These are phyloP conservation scores for Zapornia atra DNA, from an alignment of 2,113 vertebrate genomes.

Conservation along the genomic window DNA sequence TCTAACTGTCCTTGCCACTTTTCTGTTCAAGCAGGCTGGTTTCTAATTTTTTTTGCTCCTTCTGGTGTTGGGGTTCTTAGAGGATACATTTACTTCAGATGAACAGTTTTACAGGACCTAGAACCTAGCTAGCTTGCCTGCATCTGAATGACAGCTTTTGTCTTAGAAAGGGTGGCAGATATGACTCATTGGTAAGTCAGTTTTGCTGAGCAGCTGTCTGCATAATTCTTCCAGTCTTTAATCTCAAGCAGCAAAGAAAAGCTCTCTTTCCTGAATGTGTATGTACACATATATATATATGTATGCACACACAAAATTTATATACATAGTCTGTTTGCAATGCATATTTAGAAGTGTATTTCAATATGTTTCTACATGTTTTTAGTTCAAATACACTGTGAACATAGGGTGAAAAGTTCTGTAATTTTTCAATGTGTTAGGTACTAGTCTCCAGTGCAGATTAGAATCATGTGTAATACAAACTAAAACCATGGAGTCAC, in stretches of 20 bases:
- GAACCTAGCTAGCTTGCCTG: background rate
- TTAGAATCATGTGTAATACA: background rate
- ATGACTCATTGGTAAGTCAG: constrained; percentile 37
- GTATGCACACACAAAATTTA: background rate
- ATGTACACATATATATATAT: background rate
- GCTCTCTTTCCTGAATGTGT: background rate
- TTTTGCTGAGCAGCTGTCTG: constrained; percentile 48
- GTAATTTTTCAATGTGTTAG: background rate
- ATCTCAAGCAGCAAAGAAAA: constrained; percentile 12
- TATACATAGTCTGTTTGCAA: background rate
- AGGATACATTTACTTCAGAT: background rate
- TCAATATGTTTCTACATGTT: background rate
- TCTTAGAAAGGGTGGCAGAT: constrained; percentile 23
- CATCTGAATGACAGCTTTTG: constrained; percentile 40
- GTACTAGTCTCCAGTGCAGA: background rate
- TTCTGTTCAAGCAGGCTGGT: background rate
- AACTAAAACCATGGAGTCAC: background rate
- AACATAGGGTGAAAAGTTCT: background rate
- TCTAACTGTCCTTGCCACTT: background rate
- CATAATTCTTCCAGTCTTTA: constrained; percentile 32
- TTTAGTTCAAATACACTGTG: background rate
- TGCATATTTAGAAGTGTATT: background rate
- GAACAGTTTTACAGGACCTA: background rate
- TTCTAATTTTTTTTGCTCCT: background rate
- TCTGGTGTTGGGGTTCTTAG: background rate